A percentile compares a stretch with the other conserved stretches of the same genome.
These are phyloP conservation scores for Crossocerus cetratus DNA, from an alignment of 2,888 invertebrate species.

Conservation along the genomic window DNA sequence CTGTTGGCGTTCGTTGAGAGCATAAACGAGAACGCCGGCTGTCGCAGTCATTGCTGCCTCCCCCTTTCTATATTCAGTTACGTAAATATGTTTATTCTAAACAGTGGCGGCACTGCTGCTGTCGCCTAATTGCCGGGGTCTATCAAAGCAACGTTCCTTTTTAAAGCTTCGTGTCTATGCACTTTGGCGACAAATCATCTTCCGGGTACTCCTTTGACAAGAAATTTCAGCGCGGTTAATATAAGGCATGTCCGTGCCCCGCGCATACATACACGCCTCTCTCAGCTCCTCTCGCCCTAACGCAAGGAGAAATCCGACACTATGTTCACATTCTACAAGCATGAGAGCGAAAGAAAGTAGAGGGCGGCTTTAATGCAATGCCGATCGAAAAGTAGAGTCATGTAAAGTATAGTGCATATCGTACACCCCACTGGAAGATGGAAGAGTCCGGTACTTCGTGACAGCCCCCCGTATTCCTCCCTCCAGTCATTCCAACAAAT, in stretches of 20 bases:
- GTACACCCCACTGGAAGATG: conserved; percentile 36
- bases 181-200: too few species aligned
- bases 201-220: too few species aligned
- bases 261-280: too few species aligned
- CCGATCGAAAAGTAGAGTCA: conserved; percentile 44
- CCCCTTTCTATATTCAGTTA: not conserved
- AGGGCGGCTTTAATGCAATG: conserved; percentile 17
- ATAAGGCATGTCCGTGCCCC: too few species aligned
- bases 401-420: conserved; percentile 45
- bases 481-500: conserved; percentile 30
- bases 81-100: too few species aligned
- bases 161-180: too few species aligned
- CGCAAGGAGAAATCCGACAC: conserved; percentile 19
- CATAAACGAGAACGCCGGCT: not conserved
- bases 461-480: conserved; percentile 50
- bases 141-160: too few species aligned
- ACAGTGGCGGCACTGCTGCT: too few species aligned
- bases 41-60: not conserved
- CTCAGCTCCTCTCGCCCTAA: too few species aligned
- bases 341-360: too few species aligned
- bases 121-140: too few species aligned
- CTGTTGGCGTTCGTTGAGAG: not conserved
- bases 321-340: not conserved
- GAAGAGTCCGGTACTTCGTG: conserved; percentile 43
- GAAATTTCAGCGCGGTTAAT: too few species aligned